phyloP scores from a whole-genome alignment of 1,140 invertebrate species.

The Drosophila sulfurigaster region DNA sequence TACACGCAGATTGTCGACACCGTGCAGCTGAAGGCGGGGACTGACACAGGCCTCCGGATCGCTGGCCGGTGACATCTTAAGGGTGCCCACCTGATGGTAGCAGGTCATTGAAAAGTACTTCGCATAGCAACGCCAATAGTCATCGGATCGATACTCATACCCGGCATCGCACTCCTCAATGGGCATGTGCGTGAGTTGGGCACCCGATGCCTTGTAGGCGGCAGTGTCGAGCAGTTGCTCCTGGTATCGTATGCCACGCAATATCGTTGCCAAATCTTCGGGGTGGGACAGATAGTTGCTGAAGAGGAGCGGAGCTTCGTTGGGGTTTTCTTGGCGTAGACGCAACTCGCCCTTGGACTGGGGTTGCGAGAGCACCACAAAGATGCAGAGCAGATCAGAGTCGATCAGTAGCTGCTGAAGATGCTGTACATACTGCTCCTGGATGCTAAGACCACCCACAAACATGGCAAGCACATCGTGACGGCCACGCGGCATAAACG shows the following conservation, averaged over 20 bases:
- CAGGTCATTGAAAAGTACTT: constrained; percentile 87
- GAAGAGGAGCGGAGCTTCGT: constrained; percentile 89
- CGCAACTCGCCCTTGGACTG: constrained; percentile 89
- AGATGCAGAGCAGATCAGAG: constrained; percentile 83
- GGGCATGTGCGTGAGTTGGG: constrained; percentile 86
- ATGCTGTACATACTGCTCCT: constrained; percentile 42
- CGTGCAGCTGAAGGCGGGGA: constrained; percentile 89
- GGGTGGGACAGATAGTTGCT: constrained; percentile 89
- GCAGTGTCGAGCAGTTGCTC: constrained; percentile 87
- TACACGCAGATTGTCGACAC: constrained; percentile 89
- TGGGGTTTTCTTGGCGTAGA: constrained; percentile 89
- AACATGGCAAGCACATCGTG: constrained; percentile 38
- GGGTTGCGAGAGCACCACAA: constrained; percentile 90
- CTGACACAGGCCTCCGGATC: constrained; percentile 91
- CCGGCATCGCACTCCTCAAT: constrained; percentile 87
- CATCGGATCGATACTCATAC: constrained; percentile 86
- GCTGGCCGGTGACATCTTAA: constrained; percentile 90
- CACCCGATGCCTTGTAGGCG: constrained; percentile 86
- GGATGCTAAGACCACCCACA: constrained; percentile 44
- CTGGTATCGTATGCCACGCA: constrained; percentile 88
- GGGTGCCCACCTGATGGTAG: constrained; percentile 90
- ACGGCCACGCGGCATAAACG: constrained; percentile 53
- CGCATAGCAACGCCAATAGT: constrained; percentile 91
- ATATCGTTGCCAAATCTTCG: constrained; percentile 88
- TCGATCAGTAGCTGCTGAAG: constrained; percentile 28